Percentiles rank a stretch among this genome's conserved stretches.
Evolutionary conservation across 2,888 invertebrate species (phyloP).

Genomic region (Geotrupes spiniger): DNA sequence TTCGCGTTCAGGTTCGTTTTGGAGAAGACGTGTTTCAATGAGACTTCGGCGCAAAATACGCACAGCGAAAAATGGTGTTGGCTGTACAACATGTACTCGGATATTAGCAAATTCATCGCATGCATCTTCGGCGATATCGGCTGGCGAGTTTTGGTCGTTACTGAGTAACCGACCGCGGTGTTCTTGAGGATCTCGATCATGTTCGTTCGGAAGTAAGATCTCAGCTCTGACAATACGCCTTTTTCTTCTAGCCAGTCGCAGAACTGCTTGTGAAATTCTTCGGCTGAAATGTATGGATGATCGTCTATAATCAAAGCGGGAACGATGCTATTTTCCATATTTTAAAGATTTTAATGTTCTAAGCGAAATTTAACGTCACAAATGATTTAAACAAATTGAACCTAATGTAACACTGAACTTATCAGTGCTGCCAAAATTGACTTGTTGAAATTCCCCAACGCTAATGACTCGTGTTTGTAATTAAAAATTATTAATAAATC

Average conservation of each 20-base stretch:
- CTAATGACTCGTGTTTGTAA: too few species aligned
- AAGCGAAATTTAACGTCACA: too few species aligned
- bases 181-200: constrained; percentile 58
- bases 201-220: constrained; percentile 59
- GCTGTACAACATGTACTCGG: constrained; percentile 59
- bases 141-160: constrained; percentile 38
- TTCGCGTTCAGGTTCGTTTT: constrained; percentile 41
- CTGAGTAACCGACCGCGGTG: constrained; percentile 48
- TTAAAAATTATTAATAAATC: too few species aligned
- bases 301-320: constrained; percentile 16
- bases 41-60: constrained; percentile 61
- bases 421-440: too few species aligned
- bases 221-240: constrained; percentile 58
- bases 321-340: constrained; percentile 10
- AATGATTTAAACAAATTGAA: too few species aligned
- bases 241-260: constrained; percentile 60
- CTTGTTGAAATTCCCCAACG: too few species aligned
- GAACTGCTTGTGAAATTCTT: constrained; percentile 59
- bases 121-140: constrained; percentile 55
- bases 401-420: too few species aligned
- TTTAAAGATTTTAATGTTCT: too few species aligned
- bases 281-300: constrained; percentile 37
- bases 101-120: constrained; percentile 60
- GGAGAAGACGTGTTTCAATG: constrained; percentile 55
- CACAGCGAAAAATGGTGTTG: constrained; percentile 59